Conservation (phyloP, 1,140 invertebrate species). For the Mactra quadrangularis region DNA sequence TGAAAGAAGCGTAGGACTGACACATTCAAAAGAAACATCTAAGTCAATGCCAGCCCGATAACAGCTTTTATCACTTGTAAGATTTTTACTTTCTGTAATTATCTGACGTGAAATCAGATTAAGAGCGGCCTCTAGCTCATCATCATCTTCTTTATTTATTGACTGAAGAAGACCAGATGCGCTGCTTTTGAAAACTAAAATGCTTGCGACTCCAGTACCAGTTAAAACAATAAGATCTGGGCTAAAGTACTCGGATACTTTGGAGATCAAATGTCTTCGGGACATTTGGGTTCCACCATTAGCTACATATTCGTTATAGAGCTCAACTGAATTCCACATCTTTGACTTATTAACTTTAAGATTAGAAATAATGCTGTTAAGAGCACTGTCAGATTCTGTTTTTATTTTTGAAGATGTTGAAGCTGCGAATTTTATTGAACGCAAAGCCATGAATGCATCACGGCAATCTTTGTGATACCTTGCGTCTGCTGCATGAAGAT, state of each 20-base stretch:
- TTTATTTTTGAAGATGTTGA: no score
- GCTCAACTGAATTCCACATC: constrained; percentile 54
- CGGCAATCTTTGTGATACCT: constrained; percentile 39
- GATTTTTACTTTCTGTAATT: not conserved
- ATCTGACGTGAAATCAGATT: not conserved
- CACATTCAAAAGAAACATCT: not conserved
- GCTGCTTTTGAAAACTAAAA: constrained; percentile 40
- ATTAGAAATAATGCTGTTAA: no score
- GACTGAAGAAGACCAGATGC: constrained; percentile 6
- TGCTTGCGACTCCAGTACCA: constrained; percentile 8
- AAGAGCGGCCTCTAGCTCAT: not conserved
- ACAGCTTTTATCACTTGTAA: not conserved
- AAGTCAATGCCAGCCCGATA: not conserved
- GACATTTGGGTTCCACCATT: not conserved
- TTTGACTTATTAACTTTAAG: no score
- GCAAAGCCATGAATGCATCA: constrained; percentile 3
- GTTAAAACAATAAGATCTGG: constrained; percentile 42
- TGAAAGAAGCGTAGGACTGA: constrained; percentile 5
- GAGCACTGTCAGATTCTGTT: no score
- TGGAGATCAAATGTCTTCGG: not conserved
- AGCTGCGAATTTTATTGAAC: no score
- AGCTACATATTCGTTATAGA: constrained; percentile 8
- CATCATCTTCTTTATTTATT: constrained; percentile 1
- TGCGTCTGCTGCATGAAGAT: constrained; percentile 44
- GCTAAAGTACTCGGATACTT: constrained; percentile 18